These are phyloP conservation scores for Tichodroma muraria DNA, from an alignment of 2,113 vertebrate genomes.

Conservation along the genomic window DNA sequence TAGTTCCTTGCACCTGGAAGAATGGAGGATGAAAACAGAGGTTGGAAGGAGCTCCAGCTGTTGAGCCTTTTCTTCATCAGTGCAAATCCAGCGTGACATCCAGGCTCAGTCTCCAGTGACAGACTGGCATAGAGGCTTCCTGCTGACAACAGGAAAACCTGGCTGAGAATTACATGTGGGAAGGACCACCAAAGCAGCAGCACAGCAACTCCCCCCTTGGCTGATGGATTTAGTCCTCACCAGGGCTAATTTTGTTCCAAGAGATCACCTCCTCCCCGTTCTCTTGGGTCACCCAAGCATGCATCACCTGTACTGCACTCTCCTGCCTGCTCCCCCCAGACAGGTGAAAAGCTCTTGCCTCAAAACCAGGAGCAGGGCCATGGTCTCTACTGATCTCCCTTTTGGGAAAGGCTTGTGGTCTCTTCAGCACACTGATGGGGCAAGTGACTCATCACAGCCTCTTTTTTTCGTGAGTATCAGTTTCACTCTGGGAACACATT, in stretches of 20 bases:
- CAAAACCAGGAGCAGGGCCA: not conserved
- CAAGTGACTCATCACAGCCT: not conserved
- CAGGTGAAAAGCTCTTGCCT: not conserved
- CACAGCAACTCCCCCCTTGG: not conserved
- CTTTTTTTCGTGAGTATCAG: not conserved
- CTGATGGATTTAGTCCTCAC: not conserved
- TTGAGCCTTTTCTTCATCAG: not conserved
- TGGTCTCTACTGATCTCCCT: not conserved
- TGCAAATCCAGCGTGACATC: not conserved
- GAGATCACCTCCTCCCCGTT: not conserved
- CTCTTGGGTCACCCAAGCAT: not conserved
- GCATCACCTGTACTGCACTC: not conserved
- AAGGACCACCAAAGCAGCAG: not conserved
- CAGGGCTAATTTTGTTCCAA: not conserved
- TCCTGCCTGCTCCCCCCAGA: not conserved
- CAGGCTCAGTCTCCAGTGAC: not conserved
- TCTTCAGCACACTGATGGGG: not conserved
- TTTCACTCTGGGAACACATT: not conserved
- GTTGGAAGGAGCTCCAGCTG: not conserved
- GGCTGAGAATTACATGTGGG: not conserved
- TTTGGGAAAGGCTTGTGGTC: not conserved
- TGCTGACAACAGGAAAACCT: not conserved
- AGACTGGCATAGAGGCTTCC: not conserved
- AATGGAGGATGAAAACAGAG: not conserved
- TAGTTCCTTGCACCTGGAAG: slow-evolving; percentile 86